Conservation (phyloP, 2,113 vertebrate genomes). For the Corvus moneduloides region DNA sequence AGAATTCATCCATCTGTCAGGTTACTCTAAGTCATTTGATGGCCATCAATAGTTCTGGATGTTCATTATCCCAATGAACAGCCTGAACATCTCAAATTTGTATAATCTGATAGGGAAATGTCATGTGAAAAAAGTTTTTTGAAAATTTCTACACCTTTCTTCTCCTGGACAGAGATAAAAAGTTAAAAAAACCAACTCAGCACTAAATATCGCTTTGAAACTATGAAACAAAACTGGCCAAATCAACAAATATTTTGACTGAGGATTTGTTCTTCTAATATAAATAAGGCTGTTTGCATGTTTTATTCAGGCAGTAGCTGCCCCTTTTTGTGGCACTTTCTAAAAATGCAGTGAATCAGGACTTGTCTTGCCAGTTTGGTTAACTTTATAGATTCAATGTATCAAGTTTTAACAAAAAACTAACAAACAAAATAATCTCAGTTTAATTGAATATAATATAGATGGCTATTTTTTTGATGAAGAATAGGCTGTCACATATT, state of each 20-base stretch:
- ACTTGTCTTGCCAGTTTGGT: neutral
- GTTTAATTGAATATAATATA: neutral
- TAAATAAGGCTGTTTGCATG: neutral
- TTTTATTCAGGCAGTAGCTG: neutral
- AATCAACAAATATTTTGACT: neutral
- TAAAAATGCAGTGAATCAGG: neutral
- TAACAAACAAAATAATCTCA: neutral
- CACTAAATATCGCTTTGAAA: neutral
- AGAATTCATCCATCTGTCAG: neutral
- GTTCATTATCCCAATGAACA: neutral
- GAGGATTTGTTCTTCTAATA: neutral
- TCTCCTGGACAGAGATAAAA: neutral
- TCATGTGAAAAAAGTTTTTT: neutral
- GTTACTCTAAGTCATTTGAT: neutral
- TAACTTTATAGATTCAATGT: neutral
- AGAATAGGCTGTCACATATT: neutral
- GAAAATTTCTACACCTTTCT: neutral
- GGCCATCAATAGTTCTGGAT: neutral
- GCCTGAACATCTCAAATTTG: neutral
- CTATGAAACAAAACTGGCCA: neutral
- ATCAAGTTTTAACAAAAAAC: neutral
- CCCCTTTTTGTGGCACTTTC: neutral
- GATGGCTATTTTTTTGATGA: neutral
- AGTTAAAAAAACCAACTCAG: neutral
- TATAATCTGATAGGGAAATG: neutral